phyloP scores from a whole-genome alignment of 1,140 invertebrate species.

The Ceratitis capitata region DNA sequence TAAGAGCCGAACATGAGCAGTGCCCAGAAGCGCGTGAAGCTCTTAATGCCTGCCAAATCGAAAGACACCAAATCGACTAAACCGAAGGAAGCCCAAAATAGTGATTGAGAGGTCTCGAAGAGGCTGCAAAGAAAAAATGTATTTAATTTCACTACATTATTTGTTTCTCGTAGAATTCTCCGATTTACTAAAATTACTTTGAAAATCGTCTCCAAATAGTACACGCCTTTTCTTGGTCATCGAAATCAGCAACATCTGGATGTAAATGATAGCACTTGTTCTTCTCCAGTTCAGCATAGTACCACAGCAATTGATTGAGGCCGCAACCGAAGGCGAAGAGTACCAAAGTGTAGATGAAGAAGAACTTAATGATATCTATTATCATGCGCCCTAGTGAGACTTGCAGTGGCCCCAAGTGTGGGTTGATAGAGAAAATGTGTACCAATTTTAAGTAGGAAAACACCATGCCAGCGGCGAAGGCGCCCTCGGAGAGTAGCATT shows the following conservation, averaged over 20 bases:
- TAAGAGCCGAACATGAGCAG: constrained; percentile 89
- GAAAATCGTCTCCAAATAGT: constrained; percentile 86
- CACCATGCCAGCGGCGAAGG: constrained; percentile 94
- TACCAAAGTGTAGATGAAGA: constrained; percentile 91
- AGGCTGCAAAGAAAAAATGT: constrained; percentile 70
- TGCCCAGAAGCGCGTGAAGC: constrained; percentile 88
- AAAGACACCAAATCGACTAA: constrained; percentile 88
- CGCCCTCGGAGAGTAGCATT: constrained; percentile 91
- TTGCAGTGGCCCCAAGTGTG: constrained; percentile 88
- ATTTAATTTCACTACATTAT: not conserved
- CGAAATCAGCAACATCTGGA: constrained; percentile 77
- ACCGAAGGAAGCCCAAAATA: constrained; percentile 95
- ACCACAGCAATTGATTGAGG: constrained; percentile 94
- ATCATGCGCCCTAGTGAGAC: constrained; percentile 92
- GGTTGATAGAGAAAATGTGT: constrained; percentile 95
- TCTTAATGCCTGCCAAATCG: constrained; percentile 86
- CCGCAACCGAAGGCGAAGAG: constrained; percentile 91
- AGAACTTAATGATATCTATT: constrained; percentile 93
- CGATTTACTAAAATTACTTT: constrained; percentile 72
- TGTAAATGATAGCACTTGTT: constrained; percentile 81
- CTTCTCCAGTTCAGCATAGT: constrained; percentile 91
- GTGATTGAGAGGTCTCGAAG: constrained; percentile 92
- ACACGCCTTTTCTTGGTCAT: constrained; percentile 82
- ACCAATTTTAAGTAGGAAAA: constrained; percentile 94
- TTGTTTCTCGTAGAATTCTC: not conserved